Evolutionary conservation across 2,888 invertebrate genomes (phyloP).

Genomic region (Abscondita cerata): DNA sequence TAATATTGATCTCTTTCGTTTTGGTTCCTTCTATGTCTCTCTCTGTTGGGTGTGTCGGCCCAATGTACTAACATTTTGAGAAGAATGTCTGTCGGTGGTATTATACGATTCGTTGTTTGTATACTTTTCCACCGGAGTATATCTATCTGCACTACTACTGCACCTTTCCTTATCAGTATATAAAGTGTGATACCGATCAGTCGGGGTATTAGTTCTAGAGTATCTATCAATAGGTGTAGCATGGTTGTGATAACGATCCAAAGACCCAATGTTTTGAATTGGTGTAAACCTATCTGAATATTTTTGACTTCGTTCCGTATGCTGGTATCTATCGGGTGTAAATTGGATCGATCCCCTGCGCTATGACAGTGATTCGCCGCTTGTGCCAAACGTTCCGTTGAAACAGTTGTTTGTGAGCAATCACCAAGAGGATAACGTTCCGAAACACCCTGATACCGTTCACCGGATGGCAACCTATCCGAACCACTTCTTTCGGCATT

Average conservation of each 20-base stretch:
- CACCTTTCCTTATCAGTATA: conserved; percentile 51
- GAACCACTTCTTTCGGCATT: conserved; percentile 53
- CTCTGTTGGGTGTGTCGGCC: conserved; percentile 53
- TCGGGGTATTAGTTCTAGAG: conserved; percentile 53
- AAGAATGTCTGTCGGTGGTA: conserved; percentile 34
- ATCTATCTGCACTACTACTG: conserved; percentile 48
- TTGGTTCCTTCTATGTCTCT: conserved; percentile 50
- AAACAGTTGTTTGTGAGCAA: conserved; percentile 58
- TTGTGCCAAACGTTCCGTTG: conserved; percentile 53
- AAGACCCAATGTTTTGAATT: conserved; percentile 47
- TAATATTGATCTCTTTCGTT: conserved; percentile 54
- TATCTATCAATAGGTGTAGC: conserved; percentile 45
- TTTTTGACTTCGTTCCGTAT: conserved; percentile 37
- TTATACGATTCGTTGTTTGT: conserved; percentile 25
- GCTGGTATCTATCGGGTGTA: conserved; percentile 48
- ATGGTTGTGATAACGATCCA: conserved; percentile 53
- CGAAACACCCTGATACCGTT: conserved; percentile 55
- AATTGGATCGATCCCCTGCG: conserved; percentile 32
- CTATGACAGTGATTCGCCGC: conserved; percentile 42
- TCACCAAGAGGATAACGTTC: conserved; percentile 58
- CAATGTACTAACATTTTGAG: conserved; percentile 47
- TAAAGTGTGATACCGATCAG: conserved; percentile 46
- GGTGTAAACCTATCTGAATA: conserved; percentile 43
- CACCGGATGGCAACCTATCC: conserved; percentile 54
- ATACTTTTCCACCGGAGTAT: conserved; percentile 33